These are phyloP conservation scores for Varanus komodoensis DNA, from an alignment of 2,113 vertebrate species.

Conservation along the genomic window DNA sequence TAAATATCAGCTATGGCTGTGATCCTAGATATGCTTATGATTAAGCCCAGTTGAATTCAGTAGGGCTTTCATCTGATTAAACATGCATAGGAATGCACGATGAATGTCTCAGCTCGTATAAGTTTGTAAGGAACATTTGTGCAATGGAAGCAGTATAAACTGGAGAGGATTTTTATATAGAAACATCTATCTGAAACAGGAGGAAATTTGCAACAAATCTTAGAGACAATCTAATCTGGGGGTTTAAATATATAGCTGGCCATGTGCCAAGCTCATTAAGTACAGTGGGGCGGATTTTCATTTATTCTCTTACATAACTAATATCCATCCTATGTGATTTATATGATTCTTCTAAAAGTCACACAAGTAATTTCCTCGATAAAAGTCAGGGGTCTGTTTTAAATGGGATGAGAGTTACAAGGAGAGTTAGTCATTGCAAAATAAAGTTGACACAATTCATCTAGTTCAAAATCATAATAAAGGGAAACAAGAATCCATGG, in stretches of 20 bases:
- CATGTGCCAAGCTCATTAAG: constrained; percentile 28
- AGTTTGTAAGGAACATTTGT: constrained; percentile 6
- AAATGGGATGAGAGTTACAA: constrained; percentile 20
- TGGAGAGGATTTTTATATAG: neutral
- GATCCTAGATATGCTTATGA: neutral
- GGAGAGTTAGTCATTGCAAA: rapidly evolving
- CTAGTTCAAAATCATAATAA: neutral
- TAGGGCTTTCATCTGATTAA: neutral
- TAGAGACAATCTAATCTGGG: neutral
- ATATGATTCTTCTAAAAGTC: constrained; percentile 18
- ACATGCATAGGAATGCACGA: neutral
- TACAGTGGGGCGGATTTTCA: constrained; percentile 40
- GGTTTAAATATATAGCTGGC: constrained; percentile 52
- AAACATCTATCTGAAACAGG: neutral
- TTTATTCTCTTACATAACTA: constrained; percentile 39
- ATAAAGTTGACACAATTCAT: neutral
- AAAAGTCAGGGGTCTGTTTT: constrained; percentile 19
- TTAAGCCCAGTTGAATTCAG: neutral
- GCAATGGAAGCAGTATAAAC: neutral
- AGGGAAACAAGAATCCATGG: constrained; percentile 25
- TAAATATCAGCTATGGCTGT: neutral
- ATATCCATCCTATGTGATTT: constrained; percentile 18
- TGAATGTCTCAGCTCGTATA: neutral
- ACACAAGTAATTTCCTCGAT: constrained; percentile 5
- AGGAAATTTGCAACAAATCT: constrained; percentile 36